Conservation (phyloP, 2,888 invertebrate genomes). For the Leucophenga maculata region DNA sequence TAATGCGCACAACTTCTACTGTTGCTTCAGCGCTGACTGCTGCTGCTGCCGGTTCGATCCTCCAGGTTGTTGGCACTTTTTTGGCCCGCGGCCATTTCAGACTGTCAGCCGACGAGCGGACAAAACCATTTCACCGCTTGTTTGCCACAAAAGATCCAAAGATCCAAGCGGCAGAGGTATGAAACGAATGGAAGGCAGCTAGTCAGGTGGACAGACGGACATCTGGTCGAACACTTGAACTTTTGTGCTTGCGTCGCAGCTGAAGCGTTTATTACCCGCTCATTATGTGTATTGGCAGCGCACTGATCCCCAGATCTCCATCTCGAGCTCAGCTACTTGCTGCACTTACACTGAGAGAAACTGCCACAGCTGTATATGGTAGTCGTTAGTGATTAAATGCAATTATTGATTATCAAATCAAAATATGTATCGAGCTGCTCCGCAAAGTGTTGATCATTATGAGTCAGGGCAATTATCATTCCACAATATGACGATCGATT, state of each 20-base stretch:
- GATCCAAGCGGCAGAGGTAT: background rate
- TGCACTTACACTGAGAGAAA: slow-evolving; percentile 9
- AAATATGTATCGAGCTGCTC: slow-evolving; percentile 37
- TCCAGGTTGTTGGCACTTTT: slow-evolving; percentile 68
- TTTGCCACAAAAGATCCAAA: background rate
- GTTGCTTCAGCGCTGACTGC: background rate
- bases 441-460: background rate
- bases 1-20: slow-evolving; percentile 55
- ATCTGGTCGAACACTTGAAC: slow-evolving; percentile 32
- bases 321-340: background rate
- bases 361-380: background rate
- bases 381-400: slow-evolving; percentile 28
- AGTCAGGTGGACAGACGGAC: background rate
- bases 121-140: slow-evolving; percentile 27
- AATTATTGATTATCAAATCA: slow-evolving; percentile 65
- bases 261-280: background rate
- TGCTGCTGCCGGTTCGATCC: slow-evolving; percentile 24
- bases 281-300: background rate
- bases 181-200: background rate
- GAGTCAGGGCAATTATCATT: slow-evolving; percentile 8
- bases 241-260: background rate
- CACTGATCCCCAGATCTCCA: background rate
- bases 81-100: slow-evolving; percentile 70
- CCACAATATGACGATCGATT: background rate
- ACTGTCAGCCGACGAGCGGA: slow-evolving; percentile 57